A percentile compares a stretch with the other conserved stretches of the same genome.
phyloP scores from a whole-genome alignment of 2,888 invertebrate species.

The Archips xylosteana region DNA sequence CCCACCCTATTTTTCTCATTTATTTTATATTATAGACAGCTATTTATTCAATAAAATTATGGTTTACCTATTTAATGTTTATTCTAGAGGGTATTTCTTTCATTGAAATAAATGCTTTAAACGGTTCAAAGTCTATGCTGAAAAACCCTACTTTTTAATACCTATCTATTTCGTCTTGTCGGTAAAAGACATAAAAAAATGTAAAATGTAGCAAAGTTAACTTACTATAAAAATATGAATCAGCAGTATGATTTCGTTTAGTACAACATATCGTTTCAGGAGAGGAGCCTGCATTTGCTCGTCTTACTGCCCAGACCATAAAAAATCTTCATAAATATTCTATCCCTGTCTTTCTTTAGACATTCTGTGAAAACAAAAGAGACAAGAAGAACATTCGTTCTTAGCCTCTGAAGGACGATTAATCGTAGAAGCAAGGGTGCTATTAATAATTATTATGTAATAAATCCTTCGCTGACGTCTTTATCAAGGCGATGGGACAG shows the following conservation, averaged over 20 bases:
- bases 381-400: slow-evolving; percentile 2
- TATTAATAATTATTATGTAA: slow-evolving; percentile 48
- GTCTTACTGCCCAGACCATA: slow-evolving; percentile 17
- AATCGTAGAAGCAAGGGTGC: slow-evolving; percentile 38
- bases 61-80: no score
- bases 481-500: slow-evolving; percentile 30
- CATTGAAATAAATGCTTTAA: no score
- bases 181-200: no score
- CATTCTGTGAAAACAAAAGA: not conserved
- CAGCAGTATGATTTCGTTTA: slow-evolving; percentile 15
- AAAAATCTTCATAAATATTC: slow-evolving; percentile 1
- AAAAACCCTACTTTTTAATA: no score
- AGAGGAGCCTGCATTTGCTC: slow-evolving; percentile 4
- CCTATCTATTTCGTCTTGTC: no score
- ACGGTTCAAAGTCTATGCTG: no score
- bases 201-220: not conserved
- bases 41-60: no score
- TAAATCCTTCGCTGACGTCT: slow-evolving; percentile 46
- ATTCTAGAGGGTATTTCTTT: no score
- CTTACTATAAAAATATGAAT: not conserved
- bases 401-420: slow-evolving; percentile 25
- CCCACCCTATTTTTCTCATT: no score
- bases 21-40: no score
- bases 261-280: slow-evolving; percentile 7
- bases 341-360: slow-evolving; percentile 3